A percentile compares a stretch with the other conserved stretches of the same genome.
phyloP scores from a whole-genome alignment of 2,113 vertebrate genomes.

The Trogon surrucura region DNA sequence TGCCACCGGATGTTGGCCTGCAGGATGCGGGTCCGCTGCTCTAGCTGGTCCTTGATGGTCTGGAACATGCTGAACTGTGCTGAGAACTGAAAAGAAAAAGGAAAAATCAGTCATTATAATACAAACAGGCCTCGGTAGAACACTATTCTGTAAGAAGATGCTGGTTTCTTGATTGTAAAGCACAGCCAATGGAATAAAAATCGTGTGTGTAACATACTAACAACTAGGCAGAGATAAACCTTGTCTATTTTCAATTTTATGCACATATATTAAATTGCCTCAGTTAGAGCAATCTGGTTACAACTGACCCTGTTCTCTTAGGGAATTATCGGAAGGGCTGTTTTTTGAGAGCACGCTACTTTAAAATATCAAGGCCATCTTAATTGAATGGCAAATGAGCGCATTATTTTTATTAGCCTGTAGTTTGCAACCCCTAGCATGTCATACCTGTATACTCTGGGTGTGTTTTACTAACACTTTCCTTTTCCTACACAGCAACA shows the following conservation, averaged over 20 bases:
- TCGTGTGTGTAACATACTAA: neutral
- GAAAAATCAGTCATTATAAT: neutral
- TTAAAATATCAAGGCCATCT: neutral
- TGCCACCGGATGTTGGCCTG: conserved; percentile 85
- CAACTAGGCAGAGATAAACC: neutral
- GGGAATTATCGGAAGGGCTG: neutral
- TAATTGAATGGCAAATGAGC: neutral
- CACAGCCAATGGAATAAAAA: neutral
- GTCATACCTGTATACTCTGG: neutral
- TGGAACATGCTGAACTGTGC: conserved; percentile 81
- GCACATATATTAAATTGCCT: neutral
- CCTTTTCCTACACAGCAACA: neutral
- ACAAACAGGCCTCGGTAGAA: neutral
- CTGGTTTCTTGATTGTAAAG: neutral
- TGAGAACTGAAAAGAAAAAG: conserved; percentile 56
- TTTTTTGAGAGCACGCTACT: neutral
- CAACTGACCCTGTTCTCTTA: neutral
- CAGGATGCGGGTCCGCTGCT: conserved; percentile 79
- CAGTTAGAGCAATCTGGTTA: neutral
- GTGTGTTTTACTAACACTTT: neutral
- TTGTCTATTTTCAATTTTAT: neutral
- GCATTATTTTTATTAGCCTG: neutral
- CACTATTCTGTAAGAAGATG: neutral
- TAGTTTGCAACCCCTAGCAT: neutral
- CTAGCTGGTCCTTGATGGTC: conserved; percentile 81